phyloP scores from a whole-genome alignment of 2,888 invertebrate species.

The Megamerina dolium region DNA sequence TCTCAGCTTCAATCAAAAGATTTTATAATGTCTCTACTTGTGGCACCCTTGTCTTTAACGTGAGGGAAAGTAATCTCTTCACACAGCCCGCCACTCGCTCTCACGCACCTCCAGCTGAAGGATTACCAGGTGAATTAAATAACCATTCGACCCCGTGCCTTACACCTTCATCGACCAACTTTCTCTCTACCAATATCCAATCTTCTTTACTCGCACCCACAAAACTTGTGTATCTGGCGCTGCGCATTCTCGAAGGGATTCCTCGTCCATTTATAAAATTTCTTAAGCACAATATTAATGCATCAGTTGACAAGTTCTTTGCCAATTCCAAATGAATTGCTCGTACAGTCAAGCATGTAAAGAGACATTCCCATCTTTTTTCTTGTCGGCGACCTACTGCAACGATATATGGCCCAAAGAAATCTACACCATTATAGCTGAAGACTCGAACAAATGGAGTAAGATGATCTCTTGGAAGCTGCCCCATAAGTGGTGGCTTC shows the following conservation, averaged over 20 bases:
- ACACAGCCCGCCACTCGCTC: background rate
- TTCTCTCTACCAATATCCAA: too few relatives aligned
- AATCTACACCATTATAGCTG: constrained; percentile 2
- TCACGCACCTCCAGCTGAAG: background rate
- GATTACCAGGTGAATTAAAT: background rate
- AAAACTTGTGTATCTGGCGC: too few relatives aligned
- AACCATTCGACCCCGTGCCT: background rate
- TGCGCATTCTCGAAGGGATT: too few relatives aligned
- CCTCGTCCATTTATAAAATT: too few relatives aligned
- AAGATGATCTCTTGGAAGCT: constrained; percentile 1
- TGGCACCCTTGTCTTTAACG: background rate
- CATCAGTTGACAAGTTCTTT: too few relatives aligned
- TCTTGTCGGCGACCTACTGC: constrained; percentile 3
- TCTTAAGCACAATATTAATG: too few relatives aligned
- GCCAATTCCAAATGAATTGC: too few relatives aligned
- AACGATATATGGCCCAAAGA: constrained; percentile 1
- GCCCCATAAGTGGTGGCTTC: constrained; percentile 2
- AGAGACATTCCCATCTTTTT: constrained; percentile 1
- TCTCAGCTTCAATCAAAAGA: background rate
- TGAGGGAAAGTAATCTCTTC: background rate
- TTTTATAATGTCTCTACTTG: constrained; percentile 1
- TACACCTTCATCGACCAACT: background rate
- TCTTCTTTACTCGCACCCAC: too few relatives aligned
- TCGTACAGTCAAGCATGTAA: too few relatives aligned
- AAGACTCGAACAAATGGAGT: constrained; percentile 1